Evolutionary conservation across 2,797 vertebrate genomes (phyloP).

Genomic region (Coluber constrictor): DNA sequence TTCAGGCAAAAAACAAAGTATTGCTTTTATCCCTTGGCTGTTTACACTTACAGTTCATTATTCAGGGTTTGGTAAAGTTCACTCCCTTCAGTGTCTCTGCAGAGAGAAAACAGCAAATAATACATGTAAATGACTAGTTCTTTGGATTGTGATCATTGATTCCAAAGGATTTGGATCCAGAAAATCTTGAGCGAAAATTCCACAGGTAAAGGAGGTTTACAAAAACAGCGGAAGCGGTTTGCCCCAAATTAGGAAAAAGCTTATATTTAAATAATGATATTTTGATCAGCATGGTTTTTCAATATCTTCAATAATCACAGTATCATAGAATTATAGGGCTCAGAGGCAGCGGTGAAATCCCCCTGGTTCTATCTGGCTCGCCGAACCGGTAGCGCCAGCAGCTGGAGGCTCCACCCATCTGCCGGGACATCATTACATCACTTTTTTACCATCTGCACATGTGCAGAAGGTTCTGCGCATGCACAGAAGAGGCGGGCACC

Average conservation of each 20-base stretch:
- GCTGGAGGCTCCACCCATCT: too few relatives aligned
- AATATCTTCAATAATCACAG: not conserved
- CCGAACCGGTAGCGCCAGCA: too few relatives aligned
- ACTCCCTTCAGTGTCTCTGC: slow-evolving; percentile 7
- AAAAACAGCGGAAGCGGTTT: not conserved
- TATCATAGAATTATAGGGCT: not conserved
- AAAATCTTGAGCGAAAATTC: not conserved
- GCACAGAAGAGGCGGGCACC: too few relatives aligned
- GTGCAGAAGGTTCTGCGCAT: too few relatives aligned
- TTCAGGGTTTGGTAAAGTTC: slow-evolving; percentile 14
- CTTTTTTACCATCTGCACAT: too few relatives aligned
- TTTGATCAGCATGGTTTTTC: not conserved
- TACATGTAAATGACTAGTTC: not conserved
- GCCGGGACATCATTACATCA: too few relatives aligned
- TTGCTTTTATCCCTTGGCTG: not conserved
- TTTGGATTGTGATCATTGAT: not conserved
- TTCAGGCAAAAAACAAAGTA: not conserved
- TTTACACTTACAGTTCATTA: slow-evolving; percentile 27
- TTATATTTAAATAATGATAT: not conserved
- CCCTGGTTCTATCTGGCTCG: too few relatives aligned
- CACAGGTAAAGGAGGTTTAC: not conserved
- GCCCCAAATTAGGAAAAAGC: not conserved
- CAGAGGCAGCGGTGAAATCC: too few relatives aligned
- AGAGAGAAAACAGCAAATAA: slow-evolving; percentile 7
- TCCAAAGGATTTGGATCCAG: not conserved